phyloP scores from a whole-genome alignment of 2,888 invertebrate genomes.

The Brassicogethes aeneus region DNA sequence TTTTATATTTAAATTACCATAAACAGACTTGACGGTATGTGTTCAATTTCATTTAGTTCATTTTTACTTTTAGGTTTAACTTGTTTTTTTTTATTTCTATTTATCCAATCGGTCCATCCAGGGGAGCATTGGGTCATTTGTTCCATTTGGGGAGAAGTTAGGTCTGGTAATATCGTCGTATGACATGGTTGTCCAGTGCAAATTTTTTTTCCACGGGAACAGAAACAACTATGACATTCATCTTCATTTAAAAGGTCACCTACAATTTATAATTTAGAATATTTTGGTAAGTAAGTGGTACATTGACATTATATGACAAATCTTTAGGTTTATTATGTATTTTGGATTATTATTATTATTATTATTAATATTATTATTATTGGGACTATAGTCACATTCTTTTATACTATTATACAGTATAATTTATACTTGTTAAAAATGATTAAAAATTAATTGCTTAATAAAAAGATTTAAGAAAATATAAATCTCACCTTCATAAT shows the following conservation, averaged over 20 bases:
- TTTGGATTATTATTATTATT: too few relatives aligned
- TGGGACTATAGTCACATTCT: too few relatives aligned
- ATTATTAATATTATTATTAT: too few relatives aligned
- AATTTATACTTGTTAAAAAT: too few relatives aligned
- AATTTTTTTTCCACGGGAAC: conserved; percentile 57
- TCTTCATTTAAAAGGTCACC: conserved; percentile 66
- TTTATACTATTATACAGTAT: too few relatives aligned
- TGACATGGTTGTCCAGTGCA: conserved; percentile 66
- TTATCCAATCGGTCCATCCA: conserved; percentile 79
- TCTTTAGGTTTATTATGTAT: too few relatives aligned
- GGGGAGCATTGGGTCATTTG: conserved; percentile 45
- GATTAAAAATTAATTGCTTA: too few relatives aligned
- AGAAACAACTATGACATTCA: conserved; percentile 71
- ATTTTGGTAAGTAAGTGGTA: too few relatives aligned
- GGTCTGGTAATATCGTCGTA: conserved; percentile 20
- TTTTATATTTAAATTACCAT: too few relatives aligned
- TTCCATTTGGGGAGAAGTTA: conserved; percentile 13
- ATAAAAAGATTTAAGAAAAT: background rate
- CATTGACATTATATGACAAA: too few relatives aligned
- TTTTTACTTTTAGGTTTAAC: conserved; percentile 38
- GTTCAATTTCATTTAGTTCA: conserved; percentile 45
- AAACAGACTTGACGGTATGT: too few relatives aligned
- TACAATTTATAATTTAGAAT: conserved; percentile 26
- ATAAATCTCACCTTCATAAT: conserved; percentile 47
- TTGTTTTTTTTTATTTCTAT: too few relatives aligned